Evolutionary conservation across 30 jellyfish, hydroid and myxozoan genomes (phyloP), one percentile per base, ranked within the genome.

Genomic region (Phacellophora camtschatica): DNA sequence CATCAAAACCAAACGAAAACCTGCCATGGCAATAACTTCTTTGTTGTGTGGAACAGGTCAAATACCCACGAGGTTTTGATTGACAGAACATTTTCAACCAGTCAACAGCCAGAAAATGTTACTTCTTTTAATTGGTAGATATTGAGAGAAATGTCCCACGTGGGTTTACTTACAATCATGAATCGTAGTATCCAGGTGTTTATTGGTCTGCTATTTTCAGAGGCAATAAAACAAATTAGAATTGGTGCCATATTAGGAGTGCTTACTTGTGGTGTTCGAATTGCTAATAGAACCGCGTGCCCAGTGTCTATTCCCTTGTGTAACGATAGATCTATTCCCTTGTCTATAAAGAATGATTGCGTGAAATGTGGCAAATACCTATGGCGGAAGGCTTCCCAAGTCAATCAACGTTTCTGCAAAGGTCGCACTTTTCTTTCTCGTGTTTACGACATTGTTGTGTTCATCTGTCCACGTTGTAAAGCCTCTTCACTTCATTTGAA

Each of bases 231-330:
- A 83, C 85, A 71, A 83, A 83, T 67, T 83, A 67, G 73, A 83
- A 50, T 71, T 50, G 88, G 80, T 45, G 81, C 95, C 95, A 83
- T 83, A 83, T 83, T 42, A 67, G 95, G 95, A 83, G 81, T 75
- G 82, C 83, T 76, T 77, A 72, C 87, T 56, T 86, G 89, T 76
- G 96, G 96, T 77, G 95, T 74, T 90, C 85, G 90, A 83, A 90
- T 80, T 91, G 89, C 97, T 82, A 61, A 92, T 58, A 89, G 95
- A 77, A 87, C 99, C 99, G 99, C 99, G 99, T 94, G 99, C 99
- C 99, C 93, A 86, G 96, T 86, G 96, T 74, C 85, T 86, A 67
- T 57, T 76, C 84, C 82, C 85, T 34, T 69, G 85, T 83, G 88
- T 67, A 83, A 79, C 90, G 81, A 79, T 79, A 64, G 90, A 79